Evolutionary conservation across 2,888 invertebrate genomes (phyloP).

Genomic region (Drosophila anomalata): DNA sequence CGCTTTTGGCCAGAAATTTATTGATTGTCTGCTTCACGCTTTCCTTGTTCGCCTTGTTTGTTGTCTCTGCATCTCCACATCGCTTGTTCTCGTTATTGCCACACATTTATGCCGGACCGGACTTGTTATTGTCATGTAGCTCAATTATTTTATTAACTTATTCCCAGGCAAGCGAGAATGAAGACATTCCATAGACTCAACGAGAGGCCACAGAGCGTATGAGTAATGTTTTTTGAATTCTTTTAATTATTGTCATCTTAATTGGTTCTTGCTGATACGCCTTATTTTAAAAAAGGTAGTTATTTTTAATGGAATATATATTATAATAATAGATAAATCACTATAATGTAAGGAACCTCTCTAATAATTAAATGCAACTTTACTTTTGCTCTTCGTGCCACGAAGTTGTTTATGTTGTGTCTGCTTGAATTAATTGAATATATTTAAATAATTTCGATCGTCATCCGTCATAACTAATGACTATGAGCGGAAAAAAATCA

Average conservation of each 20-base stretch:
- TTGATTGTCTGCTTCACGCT: slow-evolving; percentile 71
- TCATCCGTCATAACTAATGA: slow-evolving; percentile 73
- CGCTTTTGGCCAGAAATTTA: slow-evolving; percentile 44
- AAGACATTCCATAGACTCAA: slow-evolving; percentile 17
- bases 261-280: background rate
- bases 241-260: slow-evolving; percentile 12
- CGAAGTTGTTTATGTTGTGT: slow-evolving; percentile 49
- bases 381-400: background rate
- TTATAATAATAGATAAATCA: no score
- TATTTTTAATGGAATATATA: background rate
- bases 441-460: slow-evolving; percentile 72
- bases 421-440: slow-evolving; percentile 69
- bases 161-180: slow-evolving; percentile 14
- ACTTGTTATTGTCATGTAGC: slow-evolving; percentile 38
- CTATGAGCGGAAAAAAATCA: slow-evolving; percentile 59
- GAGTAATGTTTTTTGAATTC: slow-evolving; percentile 25
- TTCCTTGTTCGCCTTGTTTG: slow-evolving; percentile 54
- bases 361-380: background rate
- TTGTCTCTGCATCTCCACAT: slow-evolving; percentile 14
- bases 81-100: slow-evolving; percentile 25
- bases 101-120: slow-evolving; percentile 42
- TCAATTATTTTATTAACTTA: slow-evolving; percentile 61
- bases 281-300: background rate
- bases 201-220: slow-evolving; percentile 14
- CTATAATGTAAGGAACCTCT: background rate